phyloP scores from a whole-genome alignment of 1,140 invertebrate genomes.

The Seison nebaliae region DNA sequence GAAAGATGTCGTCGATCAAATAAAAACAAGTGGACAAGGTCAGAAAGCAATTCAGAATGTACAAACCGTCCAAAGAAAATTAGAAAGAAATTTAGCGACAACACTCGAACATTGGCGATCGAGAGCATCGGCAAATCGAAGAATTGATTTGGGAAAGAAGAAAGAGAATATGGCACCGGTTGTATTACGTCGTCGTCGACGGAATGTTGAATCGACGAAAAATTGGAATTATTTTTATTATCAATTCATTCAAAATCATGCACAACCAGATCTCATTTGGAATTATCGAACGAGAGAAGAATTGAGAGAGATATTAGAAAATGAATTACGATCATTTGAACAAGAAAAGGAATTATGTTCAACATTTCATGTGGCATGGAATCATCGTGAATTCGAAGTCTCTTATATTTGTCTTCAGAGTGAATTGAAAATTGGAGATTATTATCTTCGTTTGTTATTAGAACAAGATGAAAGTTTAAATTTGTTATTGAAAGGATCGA shows the following conservation, averaged over 20 bases:
- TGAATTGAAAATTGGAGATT: constrained; percentile 87
- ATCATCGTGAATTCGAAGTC: constrained; percentile 75
- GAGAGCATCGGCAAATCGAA: too few species aligned
- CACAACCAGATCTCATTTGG: constrained; percentile 86
- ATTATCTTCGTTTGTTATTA: constrained; percentile 70
- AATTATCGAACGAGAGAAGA: constrained; percentile 94
- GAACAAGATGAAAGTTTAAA: constrained; percentile 38
- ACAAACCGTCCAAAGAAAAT: too few species aligned
- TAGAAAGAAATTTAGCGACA: too few species aligned
- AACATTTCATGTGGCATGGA: constrained; percentile 51
- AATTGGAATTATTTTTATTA: constrained; percentile 71
- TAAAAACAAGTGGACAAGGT: constrained; percentile 9
- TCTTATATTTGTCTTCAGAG: constrained; percentile 68
- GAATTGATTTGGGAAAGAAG: too few species aligned
- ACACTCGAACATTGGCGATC: too few species aligned
- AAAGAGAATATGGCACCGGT: too few species aligned
- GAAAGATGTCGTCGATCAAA: too few species aligned
- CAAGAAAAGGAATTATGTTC: constrained; percentile 46
- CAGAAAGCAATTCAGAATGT: constrained; percentile 3
- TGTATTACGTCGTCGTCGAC: constrained; percentile 56
- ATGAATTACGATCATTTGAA: constrained; percentile 63
- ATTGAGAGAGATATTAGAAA: constrained; percentile 60
- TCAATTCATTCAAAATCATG: constrained; percentile 74
- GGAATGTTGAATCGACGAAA: constrained; percentile 60
- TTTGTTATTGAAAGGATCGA: constrained; percentile 4